Conservation (phyloP, 2,797 vertebrate genomes). For the Tokudaia tokunoshimensis region DNA sequence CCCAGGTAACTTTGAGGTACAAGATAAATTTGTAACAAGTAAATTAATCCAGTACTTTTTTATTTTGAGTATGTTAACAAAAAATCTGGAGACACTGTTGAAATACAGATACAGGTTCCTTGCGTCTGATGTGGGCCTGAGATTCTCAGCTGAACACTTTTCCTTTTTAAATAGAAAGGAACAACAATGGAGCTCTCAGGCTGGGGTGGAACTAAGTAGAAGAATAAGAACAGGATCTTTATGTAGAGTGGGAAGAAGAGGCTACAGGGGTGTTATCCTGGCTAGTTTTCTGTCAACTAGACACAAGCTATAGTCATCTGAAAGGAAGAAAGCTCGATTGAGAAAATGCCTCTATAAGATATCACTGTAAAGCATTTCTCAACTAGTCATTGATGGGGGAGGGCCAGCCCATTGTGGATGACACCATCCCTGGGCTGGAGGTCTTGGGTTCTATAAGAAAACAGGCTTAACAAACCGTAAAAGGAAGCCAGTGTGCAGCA, state of each 20-base stretch:
- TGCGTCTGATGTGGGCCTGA: background rate
- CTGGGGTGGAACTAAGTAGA: background rate
- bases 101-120: background rate
- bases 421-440: background rate
- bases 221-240: background rate
- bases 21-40: constrained; percentile 28
- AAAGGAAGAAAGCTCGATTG: no score
- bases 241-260: background rate
- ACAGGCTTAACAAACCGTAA: background rate
- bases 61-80: background rate
- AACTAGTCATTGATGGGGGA: background rate
- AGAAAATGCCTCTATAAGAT: background rate
- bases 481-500: background rate
- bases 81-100: background rate
- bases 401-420: background rate
- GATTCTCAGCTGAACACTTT: background rate
- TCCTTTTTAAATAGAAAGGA: background rate
- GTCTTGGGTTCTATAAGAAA: background rate
- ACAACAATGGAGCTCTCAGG: background rate
- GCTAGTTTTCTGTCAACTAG: background rate
- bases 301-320: background rate
- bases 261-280: background rate
- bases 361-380: background rate
- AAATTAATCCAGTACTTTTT: background rate
- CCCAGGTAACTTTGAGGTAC: background rate